Conservation (phyloP, 2,113 vertebrate genomes). For the Mystacornis crossleyi region DNA sequence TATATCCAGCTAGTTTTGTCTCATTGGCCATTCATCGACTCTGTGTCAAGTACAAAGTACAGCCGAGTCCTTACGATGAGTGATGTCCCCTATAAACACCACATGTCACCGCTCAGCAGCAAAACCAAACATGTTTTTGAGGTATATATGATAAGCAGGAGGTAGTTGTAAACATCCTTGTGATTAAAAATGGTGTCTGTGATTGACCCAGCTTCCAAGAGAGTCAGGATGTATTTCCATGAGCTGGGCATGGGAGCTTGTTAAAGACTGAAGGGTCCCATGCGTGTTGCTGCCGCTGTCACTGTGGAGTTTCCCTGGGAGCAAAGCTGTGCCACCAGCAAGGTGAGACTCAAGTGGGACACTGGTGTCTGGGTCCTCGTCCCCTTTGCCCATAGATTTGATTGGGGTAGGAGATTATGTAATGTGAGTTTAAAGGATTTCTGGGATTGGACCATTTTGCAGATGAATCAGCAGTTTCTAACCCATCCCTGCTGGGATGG, state of each 20-base stretch:
- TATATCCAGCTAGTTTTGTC: constrained; percentile 20
- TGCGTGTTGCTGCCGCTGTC: neutral
- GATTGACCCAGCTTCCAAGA: neutral
- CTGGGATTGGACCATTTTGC: neutral
- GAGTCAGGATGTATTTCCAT: neutral
- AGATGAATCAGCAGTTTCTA: constrained; percentile 58
- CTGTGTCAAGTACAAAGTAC: neutral
- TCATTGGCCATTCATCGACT: neutral
- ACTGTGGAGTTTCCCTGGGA: neutral
- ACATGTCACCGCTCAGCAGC: neutral
- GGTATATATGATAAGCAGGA: neutral
- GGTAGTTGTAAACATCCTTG: neutral
- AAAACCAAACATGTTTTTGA: neutral
- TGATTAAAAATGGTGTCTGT: neutral
- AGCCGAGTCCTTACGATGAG: neutral
- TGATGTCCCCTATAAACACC: neutral
- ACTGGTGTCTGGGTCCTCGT: neutral
- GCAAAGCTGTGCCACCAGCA: neutral
- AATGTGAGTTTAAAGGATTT: neutral
- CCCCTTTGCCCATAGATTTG: neutral
- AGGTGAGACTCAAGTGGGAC: neutral
- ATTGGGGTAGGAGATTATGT: neutral
- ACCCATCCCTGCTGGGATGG: constrained; percentile 37
- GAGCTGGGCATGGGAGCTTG: neutral
- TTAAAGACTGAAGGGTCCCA: accelerated